phyloP scores from a whole-genome alignment of 64 coral and sea anemone genomes.

The Orbicella faveolata region DNA sequence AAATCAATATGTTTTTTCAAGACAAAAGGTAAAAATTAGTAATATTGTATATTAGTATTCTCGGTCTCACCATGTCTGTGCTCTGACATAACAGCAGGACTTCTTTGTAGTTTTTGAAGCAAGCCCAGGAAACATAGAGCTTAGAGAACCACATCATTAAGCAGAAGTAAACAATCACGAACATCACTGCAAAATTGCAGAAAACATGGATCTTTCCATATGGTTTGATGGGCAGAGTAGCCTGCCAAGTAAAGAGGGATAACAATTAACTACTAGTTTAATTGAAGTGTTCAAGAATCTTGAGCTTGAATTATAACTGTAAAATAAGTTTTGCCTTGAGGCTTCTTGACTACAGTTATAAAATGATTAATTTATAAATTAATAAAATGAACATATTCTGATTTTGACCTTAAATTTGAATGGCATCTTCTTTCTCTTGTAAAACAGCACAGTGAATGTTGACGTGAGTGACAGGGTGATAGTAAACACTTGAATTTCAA shows the following conservation, averaged over 20 bases:
- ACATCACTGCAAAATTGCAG: conserved; percentile 82
- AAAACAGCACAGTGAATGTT: conserved; percentile 91
- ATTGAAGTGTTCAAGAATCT: not conserved
- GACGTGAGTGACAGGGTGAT: conserved; percentile 62
- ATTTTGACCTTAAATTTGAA: conserved; percentile 93
- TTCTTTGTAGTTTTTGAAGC: conserved; percentile 82
- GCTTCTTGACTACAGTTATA: too few species aligned
- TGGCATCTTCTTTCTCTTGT: conserved; percentile 91
- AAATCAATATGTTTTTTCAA: too few species aligned
- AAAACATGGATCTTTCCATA: conserved; percentile 82
- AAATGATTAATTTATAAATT: not conserved
- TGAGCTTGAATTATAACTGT: too few species aligned
- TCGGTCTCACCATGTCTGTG: conserved; percentile 71
- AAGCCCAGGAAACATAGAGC: conserved; percentile 93
- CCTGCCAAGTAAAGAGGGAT: conserved; percentile 20
- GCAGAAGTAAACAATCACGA: conserved; percentile 66
- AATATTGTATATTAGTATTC: too few species aligned
- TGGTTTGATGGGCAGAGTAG: conserved; percentile 79
- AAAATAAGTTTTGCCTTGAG: too few species aligned
- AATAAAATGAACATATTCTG: too few species aligned
- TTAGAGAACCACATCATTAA: conserved; percentile 95
- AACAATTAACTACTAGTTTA: not conserved
- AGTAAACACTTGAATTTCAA: conserved; percentile 83
- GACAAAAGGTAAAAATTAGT: too few species aligned
- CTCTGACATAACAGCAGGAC: conserved; percentile 80